These are phyloP conservation scores for Caenorhabditis latens DNA, from an alignment of 1,140 invertebrate genomes.

Conservation along the genomic window DNA sequence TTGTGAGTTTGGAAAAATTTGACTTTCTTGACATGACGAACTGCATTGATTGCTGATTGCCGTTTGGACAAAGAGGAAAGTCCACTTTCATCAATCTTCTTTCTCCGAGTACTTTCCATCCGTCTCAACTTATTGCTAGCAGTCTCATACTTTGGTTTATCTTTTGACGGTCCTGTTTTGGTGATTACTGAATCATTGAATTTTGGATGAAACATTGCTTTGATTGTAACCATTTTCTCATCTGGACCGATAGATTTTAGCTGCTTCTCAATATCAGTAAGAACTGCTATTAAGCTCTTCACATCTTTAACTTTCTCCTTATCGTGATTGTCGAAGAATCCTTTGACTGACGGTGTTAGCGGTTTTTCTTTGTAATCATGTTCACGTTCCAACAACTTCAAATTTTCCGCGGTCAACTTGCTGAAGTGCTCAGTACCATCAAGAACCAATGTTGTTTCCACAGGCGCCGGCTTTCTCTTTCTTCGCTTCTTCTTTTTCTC, in stretches of 20 bases:
- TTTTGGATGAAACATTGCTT: neutral
- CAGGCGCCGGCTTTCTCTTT: neutral
- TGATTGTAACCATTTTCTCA: neutral
- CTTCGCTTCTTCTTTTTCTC: neutral
- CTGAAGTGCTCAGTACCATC: slow-evolving; percentile 6
- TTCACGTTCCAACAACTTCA: neutral
- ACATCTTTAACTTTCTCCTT: too few relatives aligned
- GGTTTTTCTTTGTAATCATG: too few relatives aligned
- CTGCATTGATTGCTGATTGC: neutral
- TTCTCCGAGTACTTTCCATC: neutral
- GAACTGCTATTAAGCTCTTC: too few relatives aligned
- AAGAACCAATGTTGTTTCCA: slow-evolving; percentile 5
- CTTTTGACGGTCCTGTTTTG: neutral
- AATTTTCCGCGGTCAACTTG: neutral
- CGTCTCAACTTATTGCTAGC: neutral
- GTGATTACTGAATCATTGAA: neutral
- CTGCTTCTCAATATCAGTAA: too few relatives aligned
- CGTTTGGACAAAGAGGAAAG: neutral
- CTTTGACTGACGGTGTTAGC: too few relatives aligned
- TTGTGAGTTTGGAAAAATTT: slow-evolving; percentile 5
- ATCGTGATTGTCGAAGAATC: too few relatives aligned
- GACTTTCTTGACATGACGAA: slow-evolving; percentile 26
- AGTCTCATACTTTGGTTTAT: neutral
- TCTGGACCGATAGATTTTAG: too few relatives aligned
- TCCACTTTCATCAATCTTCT: neutral